phyloP scores from a whole-genome alignment of 2,888 invertebrate genomes.

The Eupithecia abbreviata region DNA sequence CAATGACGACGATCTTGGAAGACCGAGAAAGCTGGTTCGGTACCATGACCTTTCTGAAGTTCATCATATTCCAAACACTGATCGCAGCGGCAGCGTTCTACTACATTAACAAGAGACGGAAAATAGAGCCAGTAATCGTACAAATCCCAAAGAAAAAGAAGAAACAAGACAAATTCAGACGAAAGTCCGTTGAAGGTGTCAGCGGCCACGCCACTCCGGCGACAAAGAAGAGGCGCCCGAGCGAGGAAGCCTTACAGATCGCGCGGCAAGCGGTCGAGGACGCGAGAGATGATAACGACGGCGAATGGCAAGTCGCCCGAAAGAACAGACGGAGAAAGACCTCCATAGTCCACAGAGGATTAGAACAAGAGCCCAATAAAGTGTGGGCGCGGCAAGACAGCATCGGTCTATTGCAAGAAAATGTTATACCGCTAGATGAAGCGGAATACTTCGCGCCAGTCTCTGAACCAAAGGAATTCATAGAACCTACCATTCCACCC shows the following conservation, averaged over 20 bases:
- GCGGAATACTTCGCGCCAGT: constrained; percentile 81
- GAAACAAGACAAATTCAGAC: constrained; percentile 76
- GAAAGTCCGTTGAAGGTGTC: constrained; percentile 87
- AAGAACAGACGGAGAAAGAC: constrained; percentile 80
- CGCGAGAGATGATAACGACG: constrained; percentile 76
- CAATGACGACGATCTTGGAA: constrained; percentile 84
- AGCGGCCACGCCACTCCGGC: constrained; percentile 80
- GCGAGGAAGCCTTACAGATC: constrained; percentile 88
- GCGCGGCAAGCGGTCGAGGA: constrained; percentile 85
- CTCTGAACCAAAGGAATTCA: constrained; percentile 74
- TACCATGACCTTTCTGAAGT: constrained; percentile 83
- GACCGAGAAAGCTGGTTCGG: constrained; percentile 87
- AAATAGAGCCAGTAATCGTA: constrained; percentile 61
- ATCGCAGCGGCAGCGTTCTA: constrained; percentile 79
- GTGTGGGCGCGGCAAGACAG: constrained; percentile 67
- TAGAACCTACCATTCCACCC: constrained; percentile 50
- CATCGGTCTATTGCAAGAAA: constrained; percentile 74
- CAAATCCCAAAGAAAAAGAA: constrained; percentile 67
- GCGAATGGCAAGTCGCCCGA: constrained; percentile 76
- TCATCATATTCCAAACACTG: constrained; percentile 78
- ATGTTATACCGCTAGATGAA: constrained; percentile 82
- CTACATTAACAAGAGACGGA: constrained; percentile 76
- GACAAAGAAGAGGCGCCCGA: constrained; percentile 87
- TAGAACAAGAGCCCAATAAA: constrained; percentile 68
- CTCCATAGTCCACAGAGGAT: constrained; percentile 68